These are phyloP conservation scores for Electrophaes corylata DNA, from an alignment of 2,888 invertebrate species.

Conservation along the genomic window DNA sequence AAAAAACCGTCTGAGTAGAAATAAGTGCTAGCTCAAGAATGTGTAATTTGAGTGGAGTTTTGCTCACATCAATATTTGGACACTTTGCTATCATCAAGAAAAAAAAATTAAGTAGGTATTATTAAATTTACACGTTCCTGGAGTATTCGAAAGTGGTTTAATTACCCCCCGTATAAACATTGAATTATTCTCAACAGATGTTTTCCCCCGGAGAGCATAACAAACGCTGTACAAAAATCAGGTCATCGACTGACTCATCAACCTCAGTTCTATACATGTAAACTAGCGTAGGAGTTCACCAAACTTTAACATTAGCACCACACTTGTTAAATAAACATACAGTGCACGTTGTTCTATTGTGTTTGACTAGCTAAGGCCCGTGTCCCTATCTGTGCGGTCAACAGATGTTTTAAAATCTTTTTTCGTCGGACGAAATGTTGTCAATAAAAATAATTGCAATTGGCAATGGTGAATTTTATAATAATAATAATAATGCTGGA, in stretches of 20 bases:
- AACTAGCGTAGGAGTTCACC: constrained; percentile 28
- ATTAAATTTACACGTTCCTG: no score
- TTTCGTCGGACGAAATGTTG: background rate
- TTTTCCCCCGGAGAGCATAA: background rate
- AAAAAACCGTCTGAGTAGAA: background rate
- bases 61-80: no score
- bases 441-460: no score
- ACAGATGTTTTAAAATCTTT: background rate
- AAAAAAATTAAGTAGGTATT: no score
- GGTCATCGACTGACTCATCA: constrained; percentile 17
- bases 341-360: constrained; percentile 28
- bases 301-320: constrained; percentile 31
- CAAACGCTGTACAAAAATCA: background rate
- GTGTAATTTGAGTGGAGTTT: no score
- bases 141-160: no score
- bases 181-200: background rate
- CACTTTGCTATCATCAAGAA: no score
- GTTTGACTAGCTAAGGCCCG: constrained; percentile 3
- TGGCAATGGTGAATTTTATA: no score
- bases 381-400: background rate
- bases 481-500: no score
- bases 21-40: background rate
- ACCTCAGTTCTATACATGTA: constrained; percentile 12
- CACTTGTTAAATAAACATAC: constrained; percentile 27
- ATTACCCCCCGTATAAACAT: no score